phyloP scores from a whole-genome alignment of 2,797 vertebrate species.

The Columba guinea region DNA sequence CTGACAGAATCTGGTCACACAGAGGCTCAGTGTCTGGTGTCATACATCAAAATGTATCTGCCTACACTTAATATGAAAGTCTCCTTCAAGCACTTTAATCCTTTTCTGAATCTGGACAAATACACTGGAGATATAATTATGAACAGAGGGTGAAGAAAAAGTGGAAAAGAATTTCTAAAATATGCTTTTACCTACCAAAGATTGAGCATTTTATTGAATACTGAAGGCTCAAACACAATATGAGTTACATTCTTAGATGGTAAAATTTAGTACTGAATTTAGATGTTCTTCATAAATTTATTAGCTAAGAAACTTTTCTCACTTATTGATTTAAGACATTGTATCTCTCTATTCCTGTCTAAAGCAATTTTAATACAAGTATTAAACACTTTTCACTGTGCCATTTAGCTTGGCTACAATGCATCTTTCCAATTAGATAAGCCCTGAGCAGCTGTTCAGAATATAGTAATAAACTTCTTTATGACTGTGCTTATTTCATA shows the following conservation, averaged over 20 bases:
- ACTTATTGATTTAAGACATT: background rate
- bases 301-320: background rate
- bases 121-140: background rate
- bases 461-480: background rate
- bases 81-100: background rate
- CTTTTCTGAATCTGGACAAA: background rate
- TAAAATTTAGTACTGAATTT: background rate
- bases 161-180: background rate
- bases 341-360: background rate
- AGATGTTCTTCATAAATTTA: background rate
- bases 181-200: background rate
- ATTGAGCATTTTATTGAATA: background rate
- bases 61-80: background rate
- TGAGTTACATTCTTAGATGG: background rate
- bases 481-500: background rate
- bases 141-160: background rate
- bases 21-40: background rate
- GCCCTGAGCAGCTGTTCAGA: background rate
- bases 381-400: background rate
- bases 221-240: background rate
- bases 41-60: fast-evolving
- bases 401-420: background rate
- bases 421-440: background rate
- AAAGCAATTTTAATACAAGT: background rate
- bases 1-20: background rate